phyloP scores from a whole-genome alignment of 2,888 invertebrate species.

The Luperina nickerlii region DNA sequence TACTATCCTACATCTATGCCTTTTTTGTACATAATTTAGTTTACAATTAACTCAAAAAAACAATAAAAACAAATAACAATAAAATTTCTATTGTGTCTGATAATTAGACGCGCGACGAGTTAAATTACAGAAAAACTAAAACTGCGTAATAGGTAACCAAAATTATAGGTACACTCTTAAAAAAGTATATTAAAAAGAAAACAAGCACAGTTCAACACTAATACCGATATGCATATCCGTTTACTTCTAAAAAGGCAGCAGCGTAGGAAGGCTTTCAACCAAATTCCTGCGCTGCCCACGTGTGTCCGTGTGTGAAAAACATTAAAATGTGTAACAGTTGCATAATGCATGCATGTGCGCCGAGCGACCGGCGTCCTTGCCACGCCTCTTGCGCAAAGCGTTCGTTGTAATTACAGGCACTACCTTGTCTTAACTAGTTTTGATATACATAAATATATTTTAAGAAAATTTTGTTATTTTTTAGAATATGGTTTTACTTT shows the following conservation, averaged over 20 bases:
- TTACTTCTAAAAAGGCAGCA: background rate
- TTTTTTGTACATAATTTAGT: no score
- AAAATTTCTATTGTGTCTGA: no score
- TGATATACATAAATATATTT: slow-evolving; percentile 23
- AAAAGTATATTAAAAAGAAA: background rate
- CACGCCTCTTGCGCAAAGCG: slow-evolving; percentile 66
- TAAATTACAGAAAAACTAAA: no score
- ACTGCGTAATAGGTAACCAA: no score
- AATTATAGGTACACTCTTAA: no score
- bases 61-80: no score
- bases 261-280: slow-evolving; percentile 33
- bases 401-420: slow-evolving; percentile 43
- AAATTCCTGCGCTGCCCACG: slow-evolving; percentile 47
- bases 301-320: slow-evolving; percentile 54
- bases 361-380: slow-evolving; percentile 71
- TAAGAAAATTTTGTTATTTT: slow-evolving; percentile 26
- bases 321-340: slow-evolving; percentile 62
- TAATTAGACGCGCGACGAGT: no score
- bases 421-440: slow-evolving; percentile 30
- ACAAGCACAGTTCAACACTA: background rate
- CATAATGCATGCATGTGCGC: slow-evolving; percentile 54
- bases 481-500: background rate
- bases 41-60: no score
- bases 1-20: no score
- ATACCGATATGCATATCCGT: background rate